Base-by-base conservation (phyloP, 1,140 invertebrate species). In the Plectrocnemia conspersa region DNA sequence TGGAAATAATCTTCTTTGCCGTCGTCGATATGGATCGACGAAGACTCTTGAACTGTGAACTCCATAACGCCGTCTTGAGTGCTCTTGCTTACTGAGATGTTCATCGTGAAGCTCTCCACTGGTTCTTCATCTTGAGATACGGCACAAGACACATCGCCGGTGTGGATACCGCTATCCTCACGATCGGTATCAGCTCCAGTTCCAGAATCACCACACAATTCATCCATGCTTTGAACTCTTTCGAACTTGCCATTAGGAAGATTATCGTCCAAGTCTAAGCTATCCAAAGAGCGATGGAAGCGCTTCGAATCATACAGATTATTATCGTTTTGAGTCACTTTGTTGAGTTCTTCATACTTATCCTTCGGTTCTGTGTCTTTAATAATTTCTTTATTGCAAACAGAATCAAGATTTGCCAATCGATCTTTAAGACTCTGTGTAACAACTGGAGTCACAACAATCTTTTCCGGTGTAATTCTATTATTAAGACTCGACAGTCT, bases 131-230 rank as follows among this genome's bases (percentile, higher is more conserved):
- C 78, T 68, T 87, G 84, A 64, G 83, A 84, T 3, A 85, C 84
- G 19, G 82, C 84, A 63, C 84, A 86, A 13, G 84, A 87, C 16
- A 86, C 85, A 65, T 88, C 84, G 1, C 83, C 83, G 21, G 85
- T 89, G 59, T 89, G 86, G 46, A 90, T 88, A 2, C 87, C 88
- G 49, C 85, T 88, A 61, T 89, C 87, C 66, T 90, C 87, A 10
- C 83, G 76, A 68, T 88, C 84, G 7, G 84, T 85, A 47, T 86
- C 84, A 42, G 75, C 77, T 25, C 70, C 70, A 27, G 75, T 71
- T 19, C 71, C 71, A 52, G 71, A 69, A 55, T 74, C 69, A 64
- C 64, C 80, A 73, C 69, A 82, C 69, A 66, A 81, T 61, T 70
- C 82, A 77, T 84, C 81, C 24, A 82, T 73, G 61, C 81, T 83